A percentile compares a stretch with the other conserved stretches of the same genome.
These are phyloP conservation scores for Limulus polyphemus DNA, from an alignment of 2,888 invertebrate species.

Conservation along the genomic window DNA sequence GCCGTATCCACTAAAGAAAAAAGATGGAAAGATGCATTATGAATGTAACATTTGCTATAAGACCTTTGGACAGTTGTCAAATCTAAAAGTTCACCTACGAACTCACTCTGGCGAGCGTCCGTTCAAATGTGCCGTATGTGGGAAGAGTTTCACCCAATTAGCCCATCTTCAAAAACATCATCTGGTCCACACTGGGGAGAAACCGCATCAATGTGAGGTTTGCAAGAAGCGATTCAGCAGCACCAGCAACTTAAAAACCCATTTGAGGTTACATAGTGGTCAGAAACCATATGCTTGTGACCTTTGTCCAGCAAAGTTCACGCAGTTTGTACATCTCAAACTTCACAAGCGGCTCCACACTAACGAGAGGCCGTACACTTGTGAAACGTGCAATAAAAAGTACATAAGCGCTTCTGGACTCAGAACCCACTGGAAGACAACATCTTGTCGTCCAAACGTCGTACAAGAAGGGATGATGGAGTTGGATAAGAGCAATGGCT, in stretches of 20 bases:
- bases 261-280: constrained; percentile 87
- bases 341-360: constrained; percentile 74
- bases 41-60: constrained; percentile 98
- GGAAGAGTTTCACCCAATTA: constrained; percentile 93
- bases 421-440: constrained; percentile 85
- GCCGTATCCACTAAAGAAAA: constrained; percentile 92
- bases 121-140: constrained; percentile 93
- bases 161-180: constrained; percentile 98
- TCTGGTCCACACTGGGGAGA: constrained; percentile 95
- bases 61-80: constrained; percentile 95
- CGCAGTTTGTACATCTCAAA: constrained; percentile 96
- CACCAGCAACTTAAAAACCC: constrained; percentile 96
- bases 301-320: constrained; percentile 93
- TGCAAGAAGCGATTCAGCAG: constrained; percentile 97
- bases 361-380: constrained; percentile 93
- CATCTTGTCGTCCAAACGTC: constrained; percentile 79
- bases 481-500: constrained; percentile 8
- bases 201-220: constrained; percentile 94
- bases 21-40: constrained; percentile 99
- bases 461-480: constrained; percentile 37
- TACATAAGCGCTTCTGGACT: constrained; percentile 77
- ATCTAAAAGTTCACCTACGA: constrained; percentile 86
- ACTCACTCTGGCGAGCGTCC: constrained; percentile 98
- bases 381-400: constrained; percentile 92
- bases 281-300: constrained; percentile 93